These are phyloP conservation scores for Myiotriccus ornatus DNA, from an alignment of 2,797 vertebrate species.

Conservation along the genomic window DNA sequence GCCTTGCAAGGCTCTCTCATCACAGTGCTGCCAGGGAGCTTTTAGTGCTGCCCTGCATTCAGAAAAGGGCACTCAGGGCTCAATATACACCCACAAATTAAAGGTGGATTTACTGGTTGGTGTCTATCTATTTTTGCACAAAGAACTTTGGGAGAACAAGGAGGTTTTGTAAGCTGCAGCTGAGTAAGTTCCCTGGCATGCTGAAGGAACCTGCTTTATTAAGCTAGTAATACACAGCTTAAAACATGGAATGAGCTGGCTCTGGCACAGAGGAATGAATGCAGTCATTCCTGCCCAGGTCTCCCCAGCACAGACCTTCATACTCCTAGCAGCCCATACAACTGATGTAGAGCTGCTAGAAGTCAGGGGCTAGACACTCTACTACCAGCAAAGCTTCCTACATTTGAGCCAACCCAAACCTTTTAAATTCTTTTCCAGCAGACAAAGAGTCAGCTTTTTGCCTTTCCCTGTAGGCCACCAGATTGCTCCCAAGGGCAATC, in stretches of 20 bases:
- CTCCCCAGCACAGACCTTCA: neutral
- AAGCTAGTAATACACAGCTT: constrained; percentile 45
- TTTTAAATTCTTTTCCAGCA: neutral
- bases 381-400: neutral
- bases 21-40: neutral
- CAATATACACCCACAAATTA: constrained; percentile 35
- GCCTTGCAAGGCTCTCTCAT: constrained; percentile 36
- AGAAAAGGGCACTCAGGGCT: constrained; percentile 2
- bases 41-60: neutral
- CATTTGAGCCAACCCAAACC: neutral
- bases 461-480: neutral
- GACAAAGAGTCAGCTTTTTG: neutral
- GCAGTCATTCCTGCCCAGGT: neutral
- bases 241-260: constrained; percentile 25
- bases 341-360: neutral
- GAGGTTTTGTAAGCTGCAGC: constrained; percentile 38
- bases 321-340: neutral
- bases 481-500: neutral
- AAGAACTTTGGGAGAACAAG: constrained; percentile 36
- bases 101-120: constrained; percentile 51
- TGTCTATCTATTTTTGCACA: constrained; percentile 47
- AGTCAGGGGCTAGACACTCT: neutral
- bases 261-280: neutral
- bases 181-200: constrained; percentile 34
- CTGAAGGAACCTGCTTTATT: constrained; percentile 48